Conservation (phyloP, 2,113 vertebrate species). For the Marmota monax region DNA sequence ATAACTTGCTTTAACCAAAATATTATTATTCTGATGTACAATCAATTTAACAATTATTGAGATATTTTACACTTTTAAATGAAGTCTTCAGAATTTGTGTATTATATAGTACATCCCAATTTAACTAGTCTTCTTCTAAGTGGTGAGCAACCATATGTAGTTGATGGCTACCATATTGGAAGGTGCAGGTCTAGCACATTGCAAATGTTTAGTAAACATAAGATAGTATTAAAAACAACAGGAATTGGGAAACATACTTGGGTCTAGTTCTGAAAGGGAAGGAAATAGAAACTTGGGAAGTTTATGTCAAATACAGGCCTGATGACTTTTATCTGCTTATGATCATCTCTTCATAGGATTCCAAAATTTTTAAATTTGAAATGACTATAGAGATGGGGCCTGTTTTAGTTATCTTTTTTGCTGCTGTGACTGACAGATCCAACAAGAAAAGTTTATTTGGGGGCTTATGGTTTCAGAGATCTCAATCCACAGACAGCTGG, state of each 20-base stretch:
- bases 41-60: neutral
- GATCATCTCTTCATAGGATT: neutral
- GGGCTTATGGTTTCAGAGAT: no score
- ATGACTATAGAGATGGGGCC: neutral
- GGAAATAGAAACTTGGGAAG: neutral
- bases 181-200: neutral
- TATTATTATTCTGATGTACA: neutral
- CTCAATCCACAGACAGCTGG: no score
- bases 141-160: neutral
- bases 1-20: neutral
- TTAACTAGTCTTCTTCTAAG: neutral
- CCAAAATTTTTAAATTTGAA: neutral
- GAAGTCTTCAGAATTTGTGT: neutral
- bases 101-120: neutral
- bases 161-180: neutral
- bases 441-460: no score
- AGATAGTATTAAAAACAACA: neutral
- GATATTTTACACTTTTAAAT: neutral
- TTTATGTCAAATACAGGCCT: neutral
- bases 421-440: no score
- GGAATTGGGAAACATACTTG: neutral
- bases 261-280: neutral
- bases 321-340: neutral
- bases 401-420: no score
- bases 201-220: conserved; percentile 17